Evolutionary conservation across 2,797 vertebrate genomes (phyloP).

Genomic region (Enteromius trimaculatus): DNA sequence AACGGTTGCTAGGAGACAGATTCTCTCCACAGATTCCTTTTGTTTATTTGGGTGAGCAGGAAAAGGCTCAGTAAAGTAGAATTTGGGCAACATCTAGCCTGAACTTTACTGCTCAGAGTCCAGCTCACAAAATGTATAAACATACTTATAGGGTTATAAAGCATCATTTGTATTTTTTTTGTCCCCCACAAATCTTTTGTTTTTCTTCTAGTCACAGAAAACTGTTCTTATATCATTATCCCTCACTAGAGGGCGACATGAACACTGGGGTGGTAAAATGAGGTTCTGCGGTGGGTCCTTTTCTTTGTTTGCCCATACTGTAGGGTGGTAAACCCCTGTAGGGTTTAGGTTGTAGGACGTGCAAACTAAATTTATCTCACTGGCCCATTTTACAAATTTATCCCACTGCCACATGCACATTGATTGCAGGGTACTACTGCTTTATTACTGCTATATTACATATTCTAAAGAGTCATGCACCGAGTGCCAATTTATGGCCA

Average conservation of each 20-base stretch:
- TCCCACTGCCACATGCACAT: neutral
- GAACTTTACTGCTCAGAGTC: slow-evolving; percentile 19
- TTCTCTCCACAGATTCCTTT: slow-evolving; percentile 67
- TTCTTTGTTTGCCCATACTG: slow-evolving; percentile 26
- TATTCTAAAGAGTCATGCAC: neutral
- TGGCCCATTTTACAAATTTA: neutral
- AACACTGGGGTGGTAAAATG: neutral
- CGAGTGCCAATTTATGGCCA: neutral
- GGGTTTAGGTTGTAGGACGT: slow-evolving; percentile 18
- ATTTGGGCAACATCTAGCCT: slow-evolving; percentile 46
- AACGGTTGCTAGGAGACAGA: slow-evolving; percentile 82
- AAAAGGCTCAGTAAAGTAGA: slow-evolving; percentile 56
- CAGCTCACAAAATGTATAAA: slow-evolving; percentile 15
- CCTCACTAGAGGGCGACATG: slow-evolving; percentile 58
- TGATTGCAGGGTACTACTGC: slow-evolving; percentile 43
- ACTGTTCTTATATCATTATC: neutral
- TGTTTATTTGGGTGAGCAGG: slow-evolving; percentile 73
- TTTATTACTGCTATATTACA: neutral
- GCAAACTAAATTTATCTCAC: slow-evolving; percentile 42
- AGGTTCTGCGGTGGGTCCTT: neutral
- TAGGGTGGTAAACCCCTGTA: slow-evolving; percentile 15
- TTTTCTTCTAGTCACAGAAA: neutral
- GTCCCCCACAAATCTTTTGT: neutral
- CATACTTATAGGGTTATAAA: neutral
- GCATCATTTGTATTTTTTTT: no score